Base-by-base conservation (phyloP, 2,888 invertebrate species). In the Candidula unifasciata region DNA sequence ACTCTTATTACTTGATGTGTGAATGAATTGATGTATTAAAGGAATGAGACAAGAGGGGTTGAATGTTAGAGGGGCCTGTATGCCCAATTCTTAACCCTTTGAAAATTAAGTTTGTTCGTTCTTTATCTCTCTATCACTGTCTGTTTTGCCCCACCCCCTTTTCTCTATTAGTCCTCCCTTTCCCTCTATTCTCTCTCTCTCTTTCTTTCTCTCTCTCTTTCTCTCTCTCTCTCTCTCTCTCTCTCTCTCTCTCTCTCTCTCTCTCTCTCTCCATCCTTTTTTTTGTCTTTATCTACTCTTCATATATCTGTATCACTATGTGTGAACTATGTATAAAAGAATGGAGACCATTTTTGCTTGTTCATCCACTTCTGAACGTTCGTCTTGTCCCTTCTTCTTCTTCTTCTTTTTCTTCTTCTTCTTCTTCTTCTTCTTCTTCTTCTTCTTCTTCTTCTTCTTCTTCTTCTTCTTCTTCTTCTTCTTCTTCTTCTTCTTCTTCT, bases 181-280 rank as follows among this genome's bases (percentile, higher is more conserved):
- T 71, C 33, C 68, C 68, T 68, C 44, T 71, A n/a, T 71, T 54
- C 35, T 54, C 71, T 33, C 52, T 52, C 69, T 68, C n/a, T 33
- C 66, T 35, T 35, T 33, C 54, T n/a, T 30, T 69, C 33, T 44
- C 44, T 52, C 37, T 64, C 21, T 44, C 44, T 21, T 30, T 77
- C 57, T 54, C 27, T 60, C 78, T 30, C 35, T 60, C 35, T 37
- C 33, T 54, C 60, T 27, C 35, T 57, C 35, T 27, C 60, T 52
- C 2, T 54, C 30, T 68, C 37, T 37, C 44, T 81, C 52, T 54
- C 35, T 73, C 54, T 57, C 27, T 69, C 52, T 68, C 5, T 33
- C 66, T 35, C 78, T 37, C 35, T 30, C 64, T 33, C 60, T 16
- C 64, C 30, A 3, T 30, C 78, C 24, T 33, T n/a, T n/a, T n/a